phyloP scores from a whole-genome alignment of 2,888 invertebrate genomes.

The Lepidochitona cinerea region DNA sequence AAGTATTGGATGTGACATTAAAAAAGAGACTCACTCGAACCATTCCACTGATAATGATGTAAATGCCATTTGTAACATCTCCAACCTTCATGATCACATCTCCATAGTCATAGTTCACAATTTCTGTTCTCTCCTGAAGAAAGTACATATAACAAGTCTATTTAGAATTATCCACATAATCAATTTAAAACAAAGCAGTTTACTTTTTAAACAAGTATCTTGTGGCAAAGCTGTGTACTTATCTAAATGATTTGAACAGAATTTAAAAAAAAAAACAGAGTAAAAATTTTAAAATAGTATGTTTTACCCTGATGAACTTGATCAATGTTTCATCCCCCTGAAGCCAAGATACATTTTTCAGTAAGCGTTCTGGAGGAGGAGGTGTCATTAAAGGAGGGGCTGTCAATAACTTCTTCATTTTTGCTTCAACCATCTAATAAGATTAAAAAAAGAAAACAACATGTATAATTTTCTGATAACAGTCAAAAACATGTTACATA shows the following conservation, averaged over 20 bases:
- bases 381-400: slow-evolving; percentile 67
- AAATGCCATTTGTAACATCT: slow-evolving; percentile 69
- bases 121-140: slow-evolving; percentile 54
- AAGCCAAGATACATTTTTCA: slow-evolving; percentile 67
- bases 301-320: slow-evolving; percentile 63
- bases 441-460: no score
- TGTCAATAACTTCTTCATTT: slow-evolving; percentile 71
- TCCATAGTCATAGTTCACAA: slow-evolving; percentile 65
- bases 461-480: no score
- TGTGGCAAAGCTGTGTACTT: no score
- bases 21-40: slow-evolving; percentile 61
- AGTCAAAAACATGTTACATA: no score
- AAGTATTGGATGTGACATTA: no score
- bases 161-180: no score
- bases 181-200: no score
- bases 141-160: no score
- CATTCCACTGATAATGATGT: slow-evolving; percentile 71
- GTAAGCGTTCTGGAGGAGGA: slow-evolving; percentile 65
- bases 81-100: slow-evolving; percentile 66
- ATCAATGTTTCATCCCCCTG: slow-evolving; percentile 58
- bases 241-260: no score
- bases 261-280: no score
- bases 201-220: no score
- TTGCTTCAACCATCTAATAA: slow-evolving; percentile 73
- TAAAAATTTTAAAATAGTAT: no score